Percentiles rank a stretch among this genome's conserved stretches.
phyloP scores from a whole-genome alignment of 2,797 vertebrate genomes.

The Pseudotriccus pelzelni region DNA sequence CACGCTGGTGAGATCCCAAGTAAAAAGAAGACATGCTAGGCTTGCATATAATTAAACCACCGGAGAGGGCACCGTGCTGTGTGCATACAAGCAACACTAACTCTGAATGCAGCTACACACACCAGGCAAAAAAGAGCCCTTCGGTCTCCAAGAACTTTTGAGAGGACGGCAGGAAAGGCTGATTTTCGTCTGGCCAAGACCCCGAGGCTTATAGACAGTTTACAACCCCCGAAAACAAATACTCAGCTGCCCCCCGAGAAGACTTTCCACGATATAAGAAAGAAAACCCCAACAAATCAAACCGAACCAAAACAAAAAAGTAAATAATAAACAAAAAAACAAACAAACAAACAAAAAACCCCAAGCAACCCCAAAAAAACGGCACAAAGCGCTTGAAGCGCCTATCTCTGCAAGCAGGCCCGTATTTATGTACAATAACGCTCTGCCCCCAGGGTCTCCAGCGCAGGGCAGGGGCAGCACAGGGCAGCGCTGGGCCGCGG shows the following conservation, averaged over 20 bases:
- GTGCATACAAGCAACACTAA: not conserved
- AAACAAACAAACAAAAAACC: not conserved
- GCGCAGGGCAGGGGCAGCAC: accelerated
- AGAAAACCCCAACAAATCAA: too few relatives aligned
- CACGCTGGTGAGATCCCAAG: not conserved
- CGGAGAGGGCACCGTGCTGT: not conserved
- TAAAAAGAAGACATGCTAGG: not conserved
- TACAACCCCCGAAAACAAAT: not conserved
- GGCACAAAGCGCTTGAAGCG: accelerated
- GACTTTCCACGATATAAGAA: accelerated
- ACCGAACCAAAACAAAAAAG: too few relatives aligned
- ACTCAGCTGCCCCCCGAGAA: not conserved
- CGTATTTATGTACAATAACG: accelerated
- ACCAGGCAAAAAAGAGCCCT: accelerated
- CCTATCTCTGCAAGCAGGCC: not conserved
- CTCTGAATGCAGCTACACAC: accelerated
- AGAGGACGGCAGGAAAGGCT: not conserved
- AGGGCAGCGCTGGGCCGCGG: not conserved
- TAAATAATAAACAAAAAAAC: not conserved
- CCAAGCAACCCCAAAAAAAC: not conserved
- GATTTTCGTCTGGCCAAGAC: not conserved
- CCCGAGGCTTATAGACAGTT: accelerated
- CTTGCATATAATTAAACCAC: not conserved
- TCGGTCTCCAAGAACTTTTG: not conserved
- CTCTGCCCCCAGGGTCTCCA: not conserved